Evolutionary conservation across 1,140 invertebrate species (phyloP).

Genomic region (Listronotus oregonensis): DNA sequence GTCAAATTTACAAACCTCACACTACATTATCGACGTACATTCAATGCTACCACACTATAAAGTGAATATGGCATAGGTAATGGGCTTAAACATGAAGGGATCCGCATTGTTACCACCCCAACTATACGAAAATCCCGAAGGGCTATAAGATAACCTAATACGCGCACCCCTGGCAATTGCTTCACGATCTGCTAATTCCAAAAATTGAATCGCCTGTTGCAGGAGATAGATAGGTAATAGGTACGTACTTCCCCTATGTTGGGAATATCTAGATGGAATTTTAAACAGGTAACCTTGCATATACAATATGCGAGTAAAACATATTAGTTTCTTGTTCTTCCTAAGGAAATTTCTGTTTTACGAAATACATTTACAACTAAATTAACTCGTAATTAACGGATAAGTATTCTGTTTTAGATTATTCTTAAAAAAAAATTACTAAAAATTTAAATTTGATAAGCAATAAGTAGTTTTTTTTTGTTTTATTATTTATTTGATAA

Average conservation of each 20-base stretch:
- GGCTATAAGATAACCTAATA: slow-evolving; percentile 33
- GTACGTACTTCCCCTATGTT: neutral
- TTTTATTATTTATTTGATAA: no score
- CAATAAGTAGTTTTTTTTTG: no score
- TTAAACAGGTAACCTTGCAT: no score
- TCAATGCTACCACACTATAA: slow-evolving; percentile 25
- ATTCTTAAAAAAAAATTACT: no score
- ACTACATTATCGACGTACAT: slow-evolving; percentile 21
- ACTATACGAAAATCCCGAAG: slow-evolving; percentile 27
- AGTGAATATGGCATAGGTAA: slow-evolving; percentile 31
- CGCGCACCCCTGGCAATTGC: slow-evolving; percentile 22
- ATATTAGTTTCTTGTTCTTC: no score
- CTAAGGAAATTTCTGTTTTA: no score
- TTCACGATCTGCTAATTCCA: slow-evolving; percentile 36
- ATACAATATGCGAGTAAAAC: no score
- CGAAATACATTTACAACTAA: no score
- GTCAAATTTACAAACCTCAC: slow-evolving; percentile 25
- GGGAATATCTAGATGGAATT: no score
- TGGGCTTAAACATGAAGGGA: slow-evolving; percentile 30
- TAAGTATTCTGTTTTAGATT: no score
- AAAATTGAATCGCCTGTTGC: slow-evolving; percentile 34
- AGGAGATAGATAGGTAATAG: slow-evolving; percentile 15
- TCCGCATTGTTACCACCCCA: slow-evolving; percentile 28
- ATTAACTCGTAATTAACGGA: no score
- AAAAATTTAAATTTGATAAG: no score